Evolutionary conservation across 2,888 invertebrate species (phyloP).

Genomic region (Lottia scabra): DNA sequence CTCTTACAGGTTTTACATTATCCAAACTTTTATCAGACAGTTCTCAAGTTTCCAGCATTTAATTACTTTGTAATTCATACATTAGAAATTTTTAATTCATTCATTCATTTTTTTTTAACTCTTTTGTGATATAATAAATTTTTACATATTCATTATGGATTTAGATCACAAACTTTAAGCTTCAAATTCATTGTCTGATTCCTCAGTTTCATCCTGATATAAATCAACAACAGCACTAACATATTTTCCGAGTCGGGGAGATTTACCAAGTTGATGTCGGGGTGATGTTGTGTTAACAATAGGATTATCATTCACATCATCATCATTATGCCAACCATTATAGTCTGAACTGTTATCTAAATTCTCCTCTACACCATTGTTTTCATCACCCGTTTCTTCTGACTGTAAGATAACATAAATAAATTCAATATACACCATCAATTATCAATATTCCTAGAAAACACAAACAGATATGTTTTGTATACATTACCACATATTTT

Average conservation of each 20-base stretch:
- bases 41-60: too few relatives aligned
- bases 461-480: too few relatives aligned
- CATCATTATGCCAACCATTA: neutral
- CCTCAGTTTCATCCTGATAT: neutral
- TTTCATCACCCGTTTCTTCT: neutral
- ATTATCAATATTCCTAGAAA: too few relatives aligned
- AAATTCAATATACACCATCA: too few relatives aligned
- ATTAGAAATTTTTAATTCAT: too few relatives aligned
- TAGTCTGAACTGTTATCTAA: neutral
- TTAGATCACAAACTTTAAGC: neutral
- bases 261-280: neutral
- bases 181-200: neutral
- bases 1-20: too few relatives aligned
- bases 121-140: too few relatives aligned
- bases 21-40: too few relatives aligned
- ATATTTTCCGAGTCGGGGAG: neutral
- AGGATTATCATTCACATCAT: neutral
- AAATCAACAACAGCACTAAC: slow-evolving; percentile 1
- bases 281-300: neutral
- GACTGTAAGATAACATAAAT: neutral
- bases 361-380: neutral
- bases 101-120: too few relatives aligned
- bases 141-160: too few relatives aligned
- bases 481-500: too few relatives aligned
- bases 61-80: too few relatives aligned